phyloP scores from a whole-genome alignment of 1,140 invertebrate genomes.

The Drosophila repletoides region DNA sequence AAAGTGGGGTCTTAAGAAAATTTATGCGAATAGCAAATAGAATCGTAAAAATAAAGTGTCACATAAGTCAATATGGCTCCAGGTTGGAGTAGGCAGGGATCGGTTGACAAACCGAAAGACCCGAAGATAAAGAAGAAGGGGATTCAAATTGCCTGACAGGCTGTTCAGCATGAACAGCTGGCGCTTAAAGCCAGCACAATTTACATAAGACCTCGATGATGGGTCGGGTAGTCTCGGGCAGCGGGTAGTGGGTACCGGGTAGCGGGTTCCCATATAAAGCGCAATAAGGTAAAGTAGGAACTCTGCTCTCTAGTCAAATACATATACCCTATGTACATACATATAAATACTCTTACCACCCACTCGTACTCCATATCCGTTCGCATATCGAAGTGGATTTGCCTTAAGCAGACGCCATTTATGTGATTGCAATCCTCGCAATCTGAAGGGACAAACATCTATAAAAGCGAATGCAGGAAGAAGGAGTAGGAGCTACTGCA shows the following conservation, averaged over 20 bases:
- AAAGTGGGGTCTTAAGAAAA: background rate
- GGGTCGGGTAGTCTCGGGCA: background rate
- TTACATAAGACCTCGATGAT: conserved; percentile 34
- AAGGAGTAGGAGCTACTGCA: background rate
- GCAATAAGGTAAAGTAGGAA: conserved; percentile 29
- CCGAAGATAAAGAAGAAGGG: background rate
- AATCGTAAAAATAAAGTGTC: conserved; percentile 57
- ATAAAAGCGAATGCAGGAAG: background rate
- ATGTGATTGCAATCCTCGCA: conserved; percentile 42
- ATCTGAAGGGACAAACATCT: conserved; percentile 9
- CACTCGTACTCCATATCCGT: background rate
- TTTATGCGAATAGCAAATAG: conserved; percentile 28
- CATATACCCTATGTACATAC: background rate
- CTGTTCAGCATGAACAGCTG: conserved; percentile 29
- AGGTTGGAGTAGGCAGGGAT: background rate
- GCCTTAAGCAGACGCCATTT: conserved; percentile 26
- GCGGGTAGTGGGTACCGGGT: too few species aligned
- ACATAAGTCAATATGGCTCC: conserved; percentile 40
- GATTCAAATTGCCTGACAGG: conserved; percentile 7
- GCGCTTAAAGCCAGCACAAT: conserved; percentile 26
- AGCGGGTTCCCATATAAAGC: conserved; percentile 10
- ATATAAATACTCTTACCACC: background rate
- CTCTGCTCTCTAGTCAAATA: background rate
- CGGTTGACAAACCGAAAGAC: too few species aligned
- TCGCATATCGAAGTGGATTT: conserved; percentile 28